A percentile compares a stretch with the other conserved stretches of the same genome.
These are phyloP conservation scores for Clarias platycephalus DNA, from an alignment of 2,797 vertebrate genomes.

Conservation along the genomic window DNA sequence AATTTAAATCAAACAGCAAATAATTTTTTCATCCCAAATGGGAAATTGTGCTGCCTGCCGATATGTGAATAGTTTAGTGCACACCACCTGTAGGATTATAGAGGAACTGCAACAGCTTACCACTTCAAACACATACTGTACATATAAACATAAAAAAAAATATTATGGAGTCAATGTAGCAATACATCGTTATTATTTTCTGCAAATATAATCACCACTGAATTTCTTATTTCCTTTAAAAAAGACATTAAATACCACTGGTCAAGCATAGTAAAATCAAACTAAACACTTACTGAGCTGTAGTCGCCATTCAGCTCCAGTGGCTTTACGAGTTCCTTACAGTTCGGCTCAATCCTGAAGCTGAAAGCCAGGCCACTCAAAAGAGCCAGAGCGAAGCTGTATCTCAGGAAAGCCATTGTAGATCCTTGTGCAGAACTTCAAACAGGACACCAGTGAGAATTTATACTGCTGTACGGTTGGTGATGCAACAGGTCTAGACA, in stretches of 20 bases:
- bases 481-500: conserved; percentile 36
- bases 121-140: no score
- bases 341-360: conserved; percentile 17
- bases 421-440: neutral
- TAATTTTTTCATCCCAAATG: no score
- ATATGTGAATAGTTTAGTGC: no score
- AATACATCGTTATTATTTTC: no score
- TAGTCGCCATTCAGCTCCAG: conserved; percentile 18
- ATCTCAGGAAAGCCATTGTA: conserved; percentile 4
- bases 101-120: no score
- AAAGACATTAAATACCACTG: neutral
- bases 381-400: conserved; percentile 9
- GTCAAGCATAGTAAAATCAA: neutral
- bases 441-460: neutral
- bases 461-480: conserved; percentile 9
- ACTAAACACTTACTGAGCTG: conserved; percentile 22
- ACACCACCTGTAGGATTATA: no score
- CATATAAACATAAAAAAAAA: no score
- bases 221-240: neutral
- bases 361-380: conserved; percentile 17
- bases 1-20: no score
- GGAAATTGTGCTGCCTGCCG: no score
- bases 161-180: no score
- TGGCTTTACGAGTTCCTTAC: conserved; percentile 37
- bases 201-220: neutral